Evolutionary conservation across 2,888 invertebrate genomes (phyloP).

Genomic region (Heliconius ismenius): DNA sequence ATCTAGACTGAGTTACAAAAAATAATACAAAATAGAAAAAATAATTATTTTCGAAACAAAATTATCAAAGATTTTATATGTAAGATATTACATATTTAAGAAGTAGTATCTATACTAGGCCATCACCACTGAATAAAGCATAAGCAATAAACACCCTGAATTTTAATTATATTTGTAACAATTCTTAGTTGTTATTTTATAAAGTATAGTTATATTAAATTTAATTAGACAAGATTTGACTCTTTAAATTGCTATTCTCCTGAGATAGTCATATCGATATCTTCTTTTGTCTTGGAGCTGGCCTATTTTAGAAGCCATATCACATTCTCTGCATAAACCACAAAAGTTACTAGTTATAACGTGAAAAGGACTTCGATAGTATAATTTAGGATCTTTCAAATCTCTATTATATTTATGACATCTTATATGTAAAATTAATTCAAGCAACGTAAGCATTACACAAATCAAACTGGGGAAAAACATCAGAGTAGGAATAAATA

Average conservation of each 20-base stretch:
- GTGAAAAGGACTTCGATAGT: constrained; percentile 87
- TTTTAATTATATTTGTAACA: background rate
- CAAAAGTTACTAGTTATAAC: constrained; percentile 86
- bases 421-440: constrained; percentile 84
- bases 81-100: background rate
- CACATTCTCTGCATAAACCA: constrained; percentile 84
- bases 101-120: constrained; percentile 1
- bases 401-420: constrained; percentile 86
- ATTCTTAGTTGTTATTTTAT: background rate
- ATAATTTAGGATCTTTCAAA: constrained; percentile 80
- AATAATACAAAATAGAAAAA: background rate
- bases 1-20: background rate
- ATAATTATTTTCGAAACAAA: background rate
- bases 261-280: constrained; percentile 68
- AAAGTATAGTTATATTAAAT: background rate
- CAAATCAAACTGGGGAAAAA: constrained; percentile 80
- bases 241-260: constrained; percentile 56
- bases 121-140: constrained; percentile 2
- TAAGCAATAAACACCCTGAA: background rate
- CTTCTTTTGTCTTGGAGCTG: constrained; percentile 84
- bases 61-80: background rate
- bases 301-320: constrained; percentile 83
- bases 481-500: constrained; percentile 83
- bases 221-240: background rate
- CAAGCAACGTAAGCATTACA: constrained; percentile 77